Base-by-base conservation (phyloP, 2,888 invertebrate species). In the Spisula solida region DNA sequence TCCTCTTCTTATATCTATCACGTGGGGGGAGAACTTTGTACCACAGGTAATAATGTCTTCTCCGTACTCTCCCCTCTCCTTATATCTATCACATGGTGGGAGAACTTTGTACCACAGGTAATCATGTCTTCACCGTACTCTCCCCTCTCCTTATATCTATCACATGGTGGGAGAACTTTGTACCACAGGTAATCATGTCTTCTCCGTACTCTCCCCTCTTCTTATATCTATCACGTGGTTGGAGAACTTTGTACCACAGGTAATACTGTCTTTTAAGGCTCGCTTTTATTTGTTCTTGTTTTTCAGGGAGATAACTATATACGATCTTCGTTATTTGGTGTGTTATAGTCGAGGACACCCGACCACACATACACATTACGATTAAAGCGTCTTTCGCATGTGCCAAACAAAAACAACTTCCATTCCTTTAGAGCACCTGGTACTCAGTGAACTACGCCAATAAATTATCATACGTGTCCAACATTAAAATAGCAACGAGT, bases 11-110 rank as follows among this genome's bases (percentile, higher is more conserved):
- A 98, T 98, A 91, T 99, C 99, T 0, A 97, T 98, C 60, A 98
- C 98, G 51, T 99, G 99, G 99, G 99, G 99, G 99, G 99, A 99
- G 97, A 99, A 99, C 97, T 99, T 98, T 96, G 98, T 99, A 0
- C 92, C 92, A 18, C 90, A 88, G 91, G 91, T 90, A 80, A 16
- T 25, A 14, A 51, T 47, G n/a, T 47, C 47, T 47, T 47, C 25
- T 87, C 84, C 60, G 60, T 92, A 2, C 25, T 89, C 8, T 60
- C 98, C 0, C 97, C 98, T 56, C 97, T 98, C 85, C 97, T 99
- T 94, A 98, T 98, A 91, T 99, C 99, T 0, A 97, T 98, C 60
- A 98, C 98, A 48, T 99, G 99, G 99, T 99, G 99, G 99, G 99
- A 99, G 97, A 99, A 99, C 97, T 99, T 98, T 96, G 98, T 99